Percentiles rank a stretch among this genome's conserved stretches.
These are phyloP conservation scores for Galago senegalensis DNA, from an alignment of 2,797 vertebrate species.

Conservation along the genomic window DNA sequence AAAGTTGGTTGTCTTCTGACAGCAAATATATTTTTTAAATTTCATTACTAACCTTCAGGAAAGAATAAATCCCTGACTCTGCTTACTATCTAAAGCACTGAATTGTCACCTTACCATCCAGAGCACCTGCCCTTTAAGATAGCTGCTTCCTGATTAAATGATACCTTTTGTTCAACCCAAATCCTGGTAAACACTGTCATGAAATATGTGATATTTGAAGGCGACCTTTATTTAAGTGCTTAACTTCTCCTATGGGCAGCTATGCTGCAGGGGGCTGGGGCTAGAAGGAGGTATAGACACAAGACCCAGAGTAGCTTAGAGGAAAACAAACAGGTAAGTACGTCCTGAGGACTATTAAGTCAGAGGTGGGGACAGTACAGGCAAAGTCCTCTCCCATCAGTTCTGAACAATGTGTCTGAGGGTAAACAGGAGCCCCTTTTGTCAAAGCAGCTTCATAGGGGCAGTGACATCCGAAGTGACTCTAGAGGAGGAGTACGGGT, in stretches of 20 bases:
- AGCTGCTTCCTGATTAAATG: slow-evolving; percentile 32
- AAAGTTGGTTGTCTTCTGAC: slow-evolving; percentile 2
- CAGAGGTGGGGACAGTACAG: not conserved
- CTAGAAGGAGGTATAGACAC: not conserved
- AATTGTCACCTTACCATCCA: not conserved
- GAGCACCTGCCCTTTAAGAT: not conserved
- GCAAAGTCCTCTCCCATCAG: not conserved
- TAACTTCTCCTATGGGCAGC: not conserved
- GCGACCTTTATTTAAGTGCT: not conserved
- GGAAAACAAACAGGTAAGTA: not conserved
- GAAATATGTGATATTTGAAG: not conserved
- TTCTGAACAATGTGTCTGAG: not conserved
- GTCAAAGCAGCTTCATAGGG: not conserved
- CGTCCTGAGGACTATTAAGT: not conserved
- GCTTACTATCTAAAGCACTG: not conserved
- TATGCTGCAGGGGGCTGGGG: not conserved
- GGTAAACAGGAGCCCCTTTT: not conserved
- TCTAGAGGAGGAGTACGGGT: not conserved
- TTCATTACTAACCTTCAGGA: slow-evolving; percentile 35
- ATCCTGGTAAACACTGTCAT: not conserved
- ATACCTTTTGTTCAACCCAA: not conserved
- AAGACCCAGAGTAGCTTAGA: not conserved
- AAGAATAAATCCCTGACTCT: slow-evolving; percentile 39
- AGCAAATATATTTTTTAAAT: slow-evolving; percentile 59
- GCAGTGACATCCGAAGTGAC: not conserved